phyloP scores from a whole-genome alignment of 2,888 invertebrate genomes.

The Seira musarum region DNA sequence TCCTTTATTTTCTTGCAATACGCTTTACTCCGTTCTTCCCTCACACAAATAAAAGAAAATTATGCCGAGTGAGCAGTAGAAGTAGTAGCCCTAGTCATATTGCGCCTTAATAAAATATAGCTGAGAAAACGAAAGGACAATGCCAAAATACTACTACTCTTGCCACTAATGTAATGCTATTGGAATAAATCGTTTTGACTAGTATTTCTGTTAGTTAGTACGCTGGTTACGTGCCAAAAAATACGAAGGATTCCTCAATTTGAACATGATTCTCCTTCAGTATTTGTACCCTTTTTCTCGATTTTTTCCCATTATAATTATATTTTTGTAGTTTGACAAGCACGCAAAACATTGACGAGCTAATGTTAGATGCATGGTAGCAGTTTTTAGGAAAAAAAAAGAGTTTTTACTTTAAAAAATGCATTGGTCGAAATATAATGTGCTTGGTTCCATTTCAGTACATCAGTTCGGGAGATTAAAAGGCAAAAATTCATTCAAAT shows the following conservation, averaged over 20 bases:
- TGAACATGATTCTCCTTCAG: conserved; percentile 35
- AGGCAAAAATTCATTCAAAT: no score
- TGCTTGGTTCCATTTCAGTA: no score
- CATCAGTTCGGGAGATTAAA: no score
- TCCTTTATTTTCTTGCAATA: conserved; percentile 47
- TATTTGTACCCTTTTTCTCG: background rate
- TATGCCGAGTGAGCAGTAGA: background rate
- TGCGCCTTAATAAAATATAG: background rate
- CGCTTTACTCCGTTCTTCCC: conserved; percentile 32
- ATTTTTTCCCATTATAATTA: conserved; percentile 42
- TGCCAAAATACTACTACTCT: background rate
- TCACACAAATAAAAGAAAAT: background rate
- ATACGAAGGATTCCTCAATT: conserved; percentile 37
- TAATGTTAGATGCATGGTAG: conserved; percentile 26
- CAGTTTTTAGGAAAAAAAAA: background rate
- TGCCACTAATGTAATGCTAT: no score
- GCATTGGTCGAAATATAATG: no score
- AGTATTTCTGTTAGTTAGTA: no score
- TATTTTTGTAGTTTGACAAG: conserved; percentile 46
- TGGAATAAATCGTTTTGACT: no score
- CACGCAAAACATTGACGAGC: conserved; percentile 49
- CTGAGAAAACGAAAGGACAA: background rate
- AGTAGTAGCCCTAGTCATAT: no score
- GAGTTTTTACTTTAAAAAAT: background rate
- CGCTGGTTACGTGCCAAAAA: conserved; percentile 19